phyloP scores from a whole-genome alignment of 2,797 vertebrate genomes.

The Neoniphon sammara region DNA sequence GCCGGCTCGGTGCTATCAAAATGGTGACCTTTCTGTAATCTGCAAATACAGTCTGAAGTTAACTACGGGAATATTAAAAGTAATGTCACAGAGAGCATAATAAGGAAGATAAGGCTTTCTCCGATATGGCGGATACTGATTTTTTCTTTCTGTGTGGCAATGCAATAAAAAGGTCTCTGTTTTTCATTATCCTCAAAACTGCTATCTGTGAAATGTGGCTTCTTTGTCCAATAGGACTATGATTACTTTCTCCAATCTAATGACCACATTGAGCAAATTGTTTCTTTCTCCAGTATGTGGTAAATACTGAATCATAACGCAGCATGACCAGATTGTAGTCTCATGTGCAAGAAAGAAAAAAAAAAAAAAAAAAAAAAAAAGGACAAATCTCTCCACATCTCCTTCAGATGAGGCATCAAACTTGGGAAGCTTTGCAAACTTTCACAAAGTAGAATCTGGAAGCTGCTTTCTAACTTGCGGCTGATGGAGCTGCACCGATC shows the following conservation, averaged over 20 bases:
- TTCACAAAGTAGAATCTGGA: conserved; percentile 19
- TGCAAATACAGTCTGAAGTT: conserved; percentile 39
- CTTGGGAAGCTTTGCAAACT: conserved; percentile 27
- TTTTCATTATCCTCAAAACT: neutral
- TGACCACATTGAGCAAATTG: neutral
- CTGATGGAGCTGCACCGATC: conserved; percentile 16
- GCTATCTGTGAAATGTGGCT: neutral
- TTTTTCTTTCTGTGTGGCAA: neutral
- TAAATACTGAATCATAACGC: neutral
- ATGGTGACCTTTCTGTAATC: conserved; percentile 57
- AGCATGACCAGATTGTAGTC: conserved; percentile 2
- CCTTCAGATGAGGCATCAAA: conserved; percentile 22
- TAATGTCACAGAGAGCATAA: conserved; percentile 24
- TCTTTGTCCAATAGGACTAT: neutral
- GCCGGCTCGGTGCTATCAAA: conserved; percentile 22
- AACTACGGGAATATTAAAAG: conserved; percentile 32
- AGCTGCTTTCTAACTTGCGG: conserved; percentile 20
- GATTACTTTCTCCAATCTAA: neutral
- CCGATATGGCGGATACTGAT: neutral
- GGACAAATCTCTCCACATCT: neutral
- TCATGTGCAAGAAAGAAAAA: neutral
- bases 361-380: neutral
- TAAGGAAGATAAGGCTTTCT: conserved; percentile 10
- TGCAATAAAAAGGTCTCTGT: neutral
- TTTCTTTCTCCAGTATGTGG: neutral